phyloP scores from a whole-genome alignment of 2,888 invertebrate genomes.

The Nomada hirtipes region DNA sequence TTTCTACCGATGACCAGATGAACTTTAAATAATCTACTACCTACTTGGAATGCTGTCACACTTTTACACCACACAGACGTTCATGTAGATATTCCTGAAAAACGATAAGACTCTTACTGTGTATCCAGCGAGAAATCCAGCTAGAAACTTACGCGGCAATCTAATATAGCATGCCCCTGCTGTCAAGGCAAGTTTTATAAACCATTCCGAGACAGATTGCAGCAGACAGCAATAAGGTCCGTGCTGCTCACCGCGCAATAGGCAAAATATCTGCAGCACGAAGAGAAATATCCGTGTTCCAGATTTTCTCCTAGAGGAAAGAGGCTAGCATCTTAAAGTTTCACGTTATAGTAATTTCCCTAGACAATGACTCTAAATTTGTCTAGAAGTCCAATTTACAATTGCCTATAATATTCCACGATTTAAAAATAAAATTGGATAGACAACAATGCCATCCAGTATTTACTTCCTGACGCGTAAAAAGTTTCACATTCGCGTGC shows the following conservation, averaged over 20 bases:
- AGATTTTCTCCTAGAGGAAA: background rate
- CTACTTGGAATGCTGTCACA: no score
- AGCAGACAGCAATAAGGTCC: conserved; percentile 20
- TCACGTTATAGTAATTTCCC: no score
- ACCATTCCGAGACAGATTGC: conserved; percentile 39
- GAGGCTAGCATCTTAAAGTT: no score
- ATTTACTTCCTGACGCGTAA: background rate
- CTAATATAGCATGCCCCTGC: conserved; percentile 31
- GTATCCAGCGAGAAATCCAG: conserved; percentile 4
- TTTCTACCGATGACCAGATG: no score
- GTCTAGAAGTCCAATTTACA: no score
- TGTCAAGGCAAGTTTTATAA: conserved; percentile 43
- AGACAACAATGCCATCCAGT: background rate
- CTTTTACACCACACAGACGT: background rate
- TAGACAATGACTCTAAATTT: no score
- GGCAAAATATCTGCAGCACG: conserved; percentile 2
- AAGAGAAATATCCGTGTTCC: conserved; percentile 15
- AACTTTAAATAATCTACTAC: background rate
- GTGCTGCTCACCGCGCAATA: conserved; percentile 6
- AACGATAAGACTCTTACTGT: conserved; percentile 16
- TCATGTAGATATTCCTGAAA: background rate
- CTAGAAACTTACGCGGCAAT: conserved; percentile 16
- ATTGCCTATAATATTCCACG: background rate
- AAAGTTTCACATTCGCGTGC: background rate
- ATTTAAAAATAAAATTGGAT: background rate